These are phyloP conservation scores for Emmelina monodactyla DNA, from an alignment of 2,888 invertebrate species.

Conservation along the genomic window DNA sequence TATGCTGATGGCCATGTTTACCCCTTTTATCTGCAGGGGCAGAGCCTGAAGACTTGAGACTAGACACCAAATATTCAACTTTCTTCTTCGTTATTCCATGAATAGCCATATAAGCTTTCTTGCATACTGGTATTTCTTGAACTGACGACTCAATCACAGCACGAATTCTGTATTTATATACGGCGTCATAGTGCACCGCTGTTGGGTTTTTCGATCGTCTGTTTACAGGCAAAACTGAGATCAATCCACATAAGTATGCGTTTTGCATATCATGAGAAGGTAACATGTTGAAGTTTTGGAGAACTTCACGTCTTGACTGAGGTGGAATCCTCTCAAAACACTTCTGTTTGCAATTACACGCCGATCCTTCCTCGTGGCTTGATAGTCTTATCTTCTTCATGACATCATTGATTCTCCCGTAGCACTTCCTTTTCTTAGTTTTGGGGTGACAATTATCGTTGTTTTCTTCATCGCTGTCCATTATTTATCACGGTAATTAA, in stretches of 20 bases:
- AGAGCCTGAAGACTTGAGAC: not conserved
- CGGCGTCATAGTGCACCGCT: not conserved
- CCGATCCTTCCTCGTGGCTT: not conserved
- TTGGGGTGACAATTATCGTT: constrained; percentile 2
- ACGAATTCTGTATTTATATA: constrained; percentile 2
- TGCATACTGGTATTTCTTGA: not conserved
- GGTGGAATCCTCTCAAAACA: not conserved
- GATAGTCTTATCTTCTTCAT: not conserved
- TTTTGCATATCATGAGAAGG: constrained; percentile 4
- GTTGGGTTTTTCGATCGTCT: constrained; percentile 1
- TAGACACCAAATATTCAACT: not conserved
- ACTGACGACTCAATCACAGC: not conserved
- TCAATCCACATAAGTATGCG: constrained; percentile 7
- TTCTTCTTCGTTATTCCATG: not conserved
- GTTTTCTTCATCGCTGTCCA: constrained; percentile 5
- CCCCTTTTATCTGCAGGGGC: constrained; percentile 7
- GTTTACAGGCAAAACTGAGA: constrained; percentile 5
- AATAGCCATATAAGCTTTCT: not conserved
- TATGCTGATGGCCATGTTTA: constrained; percentile 5
- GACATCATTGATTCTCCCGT: constrained; percentile 4
- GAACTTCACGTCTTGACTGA: not conserved
- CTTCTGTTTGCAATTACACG: not conserved
- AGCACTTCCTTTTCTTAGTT: constrained; percentile 5
- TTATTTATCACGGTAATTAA: too few species aligned
- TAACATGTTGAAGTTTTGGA: not conserved